phyloP scores from a whole-genome alignment of 1,140 invertebrate genomes.

The Cyphomyrmex costatus region DNA sequence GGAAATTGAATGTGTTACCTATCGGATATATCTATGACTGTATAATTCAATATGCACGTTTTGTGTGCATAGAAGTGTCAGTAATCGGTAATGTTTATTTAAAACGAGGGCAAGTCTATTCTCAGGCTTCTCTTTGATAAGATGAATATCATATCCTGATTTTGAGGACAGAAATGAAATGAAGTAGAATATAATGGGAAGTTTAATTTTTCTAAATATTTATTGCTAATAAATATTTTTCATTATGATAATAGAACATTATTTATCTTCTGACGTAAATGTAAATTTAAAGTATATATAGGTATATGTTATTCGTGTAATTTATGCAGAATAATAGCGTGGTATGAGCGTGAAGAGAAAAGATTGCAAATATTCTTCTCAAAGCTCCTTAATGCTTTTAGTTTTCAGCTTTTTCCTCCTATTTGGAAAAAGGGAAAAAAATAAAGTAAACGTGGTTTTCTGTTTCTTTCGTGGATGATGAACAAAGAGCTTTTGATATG shows the following conservation, averaged over 20 bases:
- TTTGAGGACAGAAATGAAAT: not conserved
- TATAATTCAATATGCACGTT: not conserved
- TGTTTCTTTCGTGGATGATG: not conserved
- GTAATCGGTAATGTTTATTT: not conserved
- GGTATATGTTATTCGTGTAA: not conserved
- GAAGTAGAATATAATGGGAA: not conserved
- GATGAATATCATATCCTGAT: not conserved
- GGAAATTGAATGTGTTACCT: no score
- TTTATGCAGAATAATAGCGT: not conserved
- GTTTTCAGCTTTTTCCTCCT: not conserved
- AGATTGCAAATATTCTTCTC: not conserved
- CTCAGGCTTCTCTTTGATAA: not conserved
- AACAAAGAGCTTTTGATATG: not conserved
- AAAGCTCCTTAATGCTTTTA: not conserved
- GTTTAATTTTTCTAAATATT: not conserved
- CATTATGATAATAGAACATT: not conserved
- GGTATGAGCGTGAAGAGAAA: not conserved
- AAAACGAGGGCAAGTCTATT: no score
- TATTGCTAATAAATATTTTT: not conserved
- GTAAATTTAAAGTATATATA: constrained; percentile 7
- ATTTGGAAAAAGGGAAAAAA: not conserved
- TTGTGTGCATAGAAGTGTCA: not conserved
- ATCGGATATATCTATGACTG: no score
- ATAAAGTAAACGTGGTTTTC: not conserved
- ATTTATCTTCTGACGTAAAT: not conserved